These are phyloP conservation scores for Lutraria rhynchaena DNA, from an alignment of 1,140 invertebrate genomes.

Conservation along the genomic window DNA sequence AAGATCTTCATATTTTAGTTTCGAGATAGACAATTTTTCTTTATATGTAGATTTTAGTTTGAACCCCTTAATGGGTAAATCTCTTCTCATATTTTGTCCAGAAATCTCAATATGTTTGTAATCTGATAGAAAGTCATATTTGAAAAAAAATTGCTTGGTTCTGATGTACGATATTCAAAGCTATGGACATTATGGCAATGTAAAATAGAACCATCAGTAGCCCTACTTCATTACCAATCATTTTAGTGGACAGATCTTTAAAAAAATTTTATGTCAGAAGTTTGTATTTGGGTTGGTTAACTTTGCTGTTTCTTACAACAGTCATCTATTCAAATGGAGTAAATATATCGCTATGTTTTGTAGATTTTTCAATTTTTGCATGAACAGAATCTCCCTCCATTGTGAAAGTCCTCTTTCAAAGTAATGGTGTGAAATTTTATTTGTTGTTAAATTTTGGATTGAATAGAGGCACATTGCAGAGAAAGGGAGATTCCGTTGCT, in stretches of 20 bases:
- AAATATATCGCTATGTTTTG: constrained; percentile 44
- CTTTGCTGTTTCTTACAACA: constrained; percentile 33
- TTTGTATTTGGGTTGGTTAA: constrained; percentile 11
- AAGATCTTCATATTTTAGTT: too few species aligned
- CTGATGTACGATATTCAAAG: constrained; percentile 14
- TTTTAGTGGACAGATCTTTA: background rate
- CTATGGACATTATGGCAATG: constrained; percentile 30
- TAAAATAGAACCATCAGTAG: background rate
- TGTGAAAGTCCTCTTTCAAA: constrained; percentile 45
- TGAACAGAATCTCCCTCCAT: constrained; percentile 56
- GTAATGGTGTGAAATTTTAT: constrained; percentile 34
- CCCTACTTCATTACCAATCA: constrained; percentile 14
- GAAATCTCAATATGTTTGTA: constrained; percentile 12
- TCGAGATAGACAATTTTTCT: too few species aligned
- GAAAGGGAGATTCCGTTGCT: constrained; percentile 51
- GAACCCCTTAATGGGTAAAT: too few species aligned
- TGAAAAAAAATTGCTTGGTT: constrained; percentile 40
- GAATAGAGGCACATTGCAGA: constrained; percentile 43
- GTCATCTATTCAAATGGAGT: constrained; percentile 40
- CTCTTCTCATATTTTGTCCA: too few species aligned
- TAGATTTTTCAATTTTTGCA: constrained; percentile 40
- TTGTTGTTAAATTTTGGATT: constrained; percentile 21
- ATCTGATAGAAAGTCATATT: constrained; percentile 23
- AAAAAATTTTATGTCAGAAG: too few species aligned
- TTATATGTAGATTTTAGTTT: too few species aligned